Percentiles rank a stretch among this genome's conserved stretches.
These are phyloP conservation scores for Dolichotis patagonum DNA, from an alignment of 2,113 vertebrate species.

Conservation along the genomic window DNA sequence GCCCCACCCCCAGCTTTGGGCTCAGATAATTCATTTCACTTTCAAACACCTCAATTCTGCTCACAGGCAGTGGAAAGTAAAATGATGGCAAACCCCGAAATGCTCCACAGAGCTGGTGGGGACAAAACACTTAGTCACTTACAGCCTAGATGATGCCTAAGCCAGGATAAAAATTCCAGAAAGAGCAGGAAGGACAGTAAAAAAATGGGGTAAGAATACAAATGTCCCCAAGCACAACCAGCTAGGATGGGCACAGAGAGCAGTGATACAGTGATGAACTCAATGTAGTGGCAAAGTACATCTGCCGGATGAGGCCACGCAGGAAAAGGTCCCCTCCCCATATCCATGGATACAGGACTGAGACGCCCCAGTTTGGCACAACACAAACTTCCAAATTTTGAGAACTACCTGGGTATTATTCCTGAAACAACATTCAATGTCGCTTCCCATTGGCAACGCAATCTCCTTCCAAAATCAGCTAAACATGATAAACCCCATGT, in stretches of 20 bases:
- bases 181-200: background rate
- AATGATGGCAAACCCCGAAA: too few species aligned
- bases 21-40: background rate
- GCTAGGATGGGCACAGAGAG: background rate
- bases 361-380: background rate
- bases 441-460: background rate
- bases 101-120: background rate
- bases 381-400: background rate
- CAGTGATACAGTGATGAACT: fast-evolving
- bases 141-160: background rate
- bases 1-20: background rate
- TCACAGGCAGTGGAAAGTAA: background rate
- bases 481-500: fast-evolving
- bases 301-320: fast-evolving
- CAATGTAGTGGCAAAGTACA: fast-evolving
- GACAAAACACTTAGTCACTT: background rate
- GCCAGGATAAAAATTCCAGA: background rate
- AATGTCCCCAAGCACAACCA: background rate
- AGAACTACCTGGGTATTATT: background rate
- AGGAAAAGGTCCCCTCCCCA: background rate
- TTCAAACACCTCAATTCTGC: background rate
- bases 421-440: background rate
- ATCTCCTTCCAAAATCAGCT: background rate
- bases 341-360: background rate
- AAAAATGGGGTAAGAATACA: background rate